These are phyloP conservation scores for Mesoclemmys tuberculata DNA, from an alignment of 2,113 vertebrate species.

Conservation along the genomic window DNA sequence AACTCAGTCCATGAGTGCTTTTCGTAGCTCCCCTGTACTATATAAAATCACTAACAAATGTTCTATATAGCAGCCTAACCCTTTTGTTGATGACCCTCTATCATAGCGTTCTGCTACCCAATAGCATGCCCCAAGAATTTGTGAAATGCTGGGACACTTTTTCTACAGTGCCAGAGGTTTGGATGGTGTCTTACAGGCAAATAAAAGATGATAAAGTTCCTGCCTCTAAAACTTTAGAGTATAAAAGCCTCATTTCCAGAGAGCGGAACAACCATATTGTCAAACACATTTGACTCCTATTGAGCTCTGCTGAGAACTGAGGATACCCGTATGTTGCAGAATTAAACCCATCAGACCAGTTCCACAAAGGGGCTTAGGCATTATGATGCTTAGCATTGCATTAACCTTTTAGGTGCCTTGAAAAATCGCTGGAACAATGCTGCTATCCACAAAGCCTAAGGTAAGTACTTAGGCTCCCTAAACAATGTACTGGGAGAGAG, in stretches of 20 bases:
- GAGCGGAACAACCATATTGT: neutral
- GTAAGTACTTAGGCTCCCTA: neutral
- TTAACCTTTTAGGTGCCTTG: neutral
- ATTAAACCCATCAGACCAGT: neutral
- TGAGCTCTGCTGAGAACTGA: neutral
- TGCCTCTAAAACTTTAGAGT: neutral
- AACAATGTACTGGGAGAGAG: too few species aligned
- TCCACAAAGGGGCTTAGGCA: neutral
- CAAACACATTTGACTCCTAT: neutral
- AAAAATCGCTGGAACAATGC: neutral
- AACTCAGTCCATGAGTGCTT: neutral
- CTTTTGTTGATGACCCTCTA: neutral
- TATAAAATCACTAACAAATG: neutral
- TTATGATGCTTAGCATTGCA: neutral
- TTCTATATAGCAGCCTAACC: neutral
- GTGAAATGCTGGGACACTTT: neutral
- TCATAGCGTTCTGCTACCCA: neutral
- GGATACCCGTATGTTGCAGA: neutral
- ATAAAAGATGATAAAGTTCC: neutral
- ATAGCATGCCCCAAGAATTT: too few species aligned
- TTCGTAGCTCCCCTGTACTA: too few species aligned
- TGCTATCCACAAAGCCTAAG: neutral
- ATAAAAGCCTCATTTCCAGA: neutral
- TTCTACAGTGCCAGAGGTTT: neutral
- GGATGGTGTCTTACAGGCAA: neutral